Base-by-base conservation (phyloP, 2,113 vertebrate species). In the Kobus ellipsiprymnus region DNA sequence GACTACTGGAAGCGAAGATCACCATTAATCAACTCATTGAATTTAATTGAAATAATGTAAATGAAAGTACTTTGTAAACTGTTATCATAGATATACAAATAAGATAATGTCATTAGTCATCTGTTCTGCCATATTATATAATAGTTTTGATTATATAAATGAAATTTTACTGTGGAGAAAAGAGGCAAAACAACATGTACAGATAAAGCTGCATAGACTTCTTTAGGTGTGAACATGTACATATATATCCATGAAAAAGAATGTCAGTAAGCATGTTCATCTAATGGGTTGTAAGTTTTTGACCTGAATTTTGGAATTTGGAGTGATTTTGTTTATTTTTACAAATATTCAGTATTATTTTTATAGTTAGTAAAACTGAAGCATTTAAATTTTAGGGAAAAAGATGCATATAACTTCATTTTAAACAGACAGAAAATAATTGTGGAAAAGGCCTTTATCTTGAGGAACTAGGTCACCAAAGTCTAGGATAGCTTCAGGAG, bases 21-120 rank as follows among this genome's bases (percentile, higher is more conserved):
- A 50, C 6, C 17, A 59, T 67, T 95, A 90, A 95, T 95, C 52
- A 95, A 83, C 78, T 80, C 57, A 92, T 40, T 93, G 46, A 64
- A 94, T 94, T 88, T 95, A 97, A 96, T 36, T 82, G 84, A 97
- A 97, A 92, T 91, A 91, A 92, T 64, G 29, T 94, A 96, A 94
- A 87, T 91, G 33, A 87, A 90, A 92, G 8, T 92, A n/a, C 40
- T 93, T 90, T 91, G 40, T 96, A 95, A 98, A 94, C 27, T 90
- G 48, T 84, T 95, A 89, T 52, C 4, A 23, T 90, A 50, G 6
- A 55, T 93, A 87, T 96, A 87, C 46, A 97, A 94, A 95, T 81
- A 96, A 95, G 40, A 25, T 91, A 88, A 64, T 77, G 52, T 94
- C 86, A 94, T 46, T 94, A 94, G 23, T 33, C 89, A 96, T 91